phyloP scores from a whole-genome alignment of 2,888 invertebrate species.

The Drosophila quinaria region DNA sequence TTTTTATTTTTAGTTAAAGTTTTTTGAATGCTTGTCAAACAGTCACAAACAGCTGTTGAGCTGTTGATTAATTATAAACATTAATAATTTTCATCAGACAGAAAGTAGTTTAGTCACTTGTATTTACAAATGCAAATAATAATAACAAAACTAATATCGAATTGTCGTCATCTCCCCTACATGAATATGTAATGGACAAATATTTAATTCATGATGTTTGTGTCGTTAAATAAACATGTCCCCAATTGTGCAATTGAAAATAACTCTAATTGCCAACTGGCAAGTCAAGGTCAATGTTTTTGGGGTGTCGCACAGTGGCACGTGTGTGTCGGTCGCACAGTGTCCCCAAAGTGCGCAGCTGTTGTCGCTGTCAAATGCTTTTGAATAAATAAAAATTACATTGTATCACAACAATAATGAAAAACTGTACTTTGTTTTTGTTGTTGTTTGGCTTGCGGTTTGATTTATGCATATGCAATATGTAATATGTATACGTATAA shows the following conservation, averaged over 20 bases:
- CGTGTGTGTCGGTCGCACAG: conserved; percentile 29
- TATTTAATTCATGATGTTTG: conserved; percentile 33
- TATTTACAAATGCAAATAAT: neutral
- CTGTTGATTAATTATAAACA: neutral
- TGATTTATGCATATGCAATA: conserved; percentile 65
- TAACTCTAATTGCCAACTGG: conserved; percentile 71
- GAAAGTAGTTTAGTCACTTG: neutral
- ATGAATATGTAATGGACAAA: conserved; percentile 15
- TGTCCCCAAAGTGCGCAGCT: conserved; percentile 66
- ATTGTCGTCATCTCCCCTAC: neutral
- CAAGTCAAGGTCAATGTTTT: conserved; percentile 64
- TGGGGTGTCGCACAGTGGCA: conserved; percentile 24
- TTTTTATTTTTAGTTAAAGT: no score
- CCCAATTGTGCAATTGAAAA: conserved; percentile 60
- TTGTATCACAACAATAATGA: conserved; percentile 25
- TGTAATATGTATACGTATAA: conserved; percentile 24
- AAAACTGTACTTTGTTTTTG: conserved; percentile 32
- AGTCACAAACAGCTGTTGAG: neutral
- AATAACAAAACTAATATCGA: neutral
- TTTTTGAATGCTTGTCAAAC: neutral
- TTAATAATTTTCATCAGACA: neutral
- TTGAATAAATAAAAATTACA: conserved; percentile 57
- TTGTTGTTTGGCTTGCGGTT: conserved; percentile 20
- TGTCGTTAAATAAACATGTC: conserved; percentile 52
- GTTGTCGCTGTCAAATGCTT: conserved; percentile 56